phyloP scores from a whole-genome alignment of 2,888 invertebrate genomes.

The Caenorhabditis uteleia region DNA sequence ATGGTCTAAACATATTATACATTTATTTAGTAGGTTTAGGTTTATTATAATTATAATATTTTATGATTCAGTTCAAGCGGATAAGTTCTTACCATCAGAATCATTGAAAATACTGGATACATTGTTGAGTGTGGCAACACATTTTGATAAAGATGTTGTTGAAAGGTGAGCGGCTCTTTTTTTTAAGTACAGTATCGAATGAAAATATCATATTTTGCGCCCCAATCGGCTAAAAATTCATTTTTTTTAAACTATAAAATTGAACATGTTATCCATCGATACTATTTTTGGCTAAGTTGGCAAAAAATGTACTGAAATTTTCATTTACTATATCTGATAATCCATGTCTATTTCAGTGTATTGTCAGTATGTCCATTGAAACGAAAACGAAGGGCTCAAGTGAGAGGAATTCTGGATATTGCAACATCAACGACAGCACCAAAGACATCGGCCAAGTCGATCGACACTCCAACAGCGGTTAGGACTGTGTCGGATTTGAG shows the following conservation, averaged over 20 bases:
- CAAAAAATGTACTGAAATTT: too few relatives aligned
- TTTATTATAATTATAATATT: background rate
- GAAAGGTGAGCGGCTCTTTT: conserved; percentile 7
- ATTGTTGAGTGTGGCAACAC: conserved; percentile 11
- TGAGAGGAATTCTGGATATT: conserved; percentile 21
- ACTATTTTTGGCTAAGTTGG: too few relatives aligned
- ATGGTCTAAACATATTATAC: conserved; percentile 12
- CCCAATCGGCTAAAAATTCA: too few relatives aligned
- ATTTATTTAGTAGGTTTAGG: conserved; percentile 9
- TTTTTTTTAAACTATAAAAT: too few relatives aligned
- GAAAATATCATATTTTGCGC: too few relatives aligned
- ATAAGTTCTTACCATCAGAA: conserved; percentile 7
- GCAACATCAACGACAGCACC: background rate
- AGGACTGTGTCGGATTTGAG: background rate
- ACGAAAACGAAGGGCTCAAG: conserved; percentile 20
- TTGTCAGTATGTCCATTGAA: too few relatives aligned
- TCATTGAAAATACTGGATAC: conserved; percentile 19
- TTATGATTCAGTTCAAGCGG: conserved; percentile 13
- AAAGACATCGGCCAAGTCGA: background rate
- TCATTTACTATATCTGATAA: too few relatives aligned
- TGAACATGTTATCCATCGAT: too few relatives aligned
- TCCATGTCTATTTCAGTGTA: too few relatives aligned
- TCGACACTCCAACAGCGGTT: conserved; percentile 17
- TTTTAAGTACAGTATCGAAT: background rate
- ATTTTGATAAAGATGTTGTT: conserved; percentile 10